These are phyloP conservation scores for Typhlichthys subterraneus DNA, from an alignment of 2,797 vertebrate species.

Conservation along the genomic window DNA sequence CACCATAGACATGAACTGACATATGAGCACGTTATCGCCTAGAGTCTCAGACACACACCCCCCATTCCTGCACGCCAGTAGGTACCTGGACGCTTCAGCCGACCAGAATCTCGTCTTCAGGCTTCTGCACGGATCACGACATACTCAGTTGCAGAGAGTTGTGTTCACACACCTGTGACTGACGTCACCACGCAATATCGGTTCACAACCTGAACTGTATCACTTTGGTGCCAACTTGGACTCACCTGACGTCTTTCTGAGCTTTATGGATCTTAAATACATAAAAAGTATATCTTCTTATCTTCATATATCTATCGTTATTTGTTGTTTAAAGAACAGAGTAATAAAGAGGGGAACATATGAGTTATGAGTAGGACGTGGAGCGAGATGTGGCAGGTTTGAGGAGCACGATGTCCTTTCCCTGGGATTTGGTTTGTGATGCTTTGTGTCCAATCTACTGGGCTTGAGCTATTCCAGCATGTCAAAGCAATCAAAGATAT, in stretches of 20 bases:
- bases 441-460: slow-evolving; percentile 30
- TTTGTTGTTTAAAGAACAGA: slow-evolving; percentile 1
- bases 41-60: not conserved
- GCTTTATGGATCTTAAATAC: slow-evolving; percentile 35
- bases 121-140: too few species aligned
- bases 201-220: slow-evolving; percentile 5
- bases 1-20: slow-evolving; percentile 97
- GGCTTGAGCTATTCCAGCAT: slow-evolving; percentile 57
- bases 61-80: slow-evolving; percentile 4
- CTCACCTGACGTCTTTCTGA: slow-evolving; percentile 31
- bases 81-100: not conserved
- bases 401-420: slow-evolving; percentile 55
- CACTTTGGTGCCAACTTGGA: slow-evolving; percentile 43
- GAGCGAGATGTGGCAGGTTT: slow-evolving; percentile 22
- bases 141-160: too few species aligned
- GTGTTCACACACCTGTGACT: too few species aligned
- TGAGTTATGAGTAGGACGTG: slow-evolving; percentile 25
- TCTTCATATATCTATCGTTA: not conserved
- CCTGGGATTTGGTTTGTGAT: slow-evolving; percentile 29
- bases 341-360: not conserved
- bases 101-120: too few species aligned
- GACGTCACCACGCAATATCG: too few species aligned
- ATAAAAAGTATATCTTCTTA: slow-evolving; percentile 13
- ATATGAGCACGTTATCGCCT: not conserved
- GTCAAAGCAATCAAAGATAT: slow-evolving; percentile 44